Evolutionary conservation across 2,113 vertebrate genomes (phyloP).

Genomic region (Mobula birostris): DNA sequence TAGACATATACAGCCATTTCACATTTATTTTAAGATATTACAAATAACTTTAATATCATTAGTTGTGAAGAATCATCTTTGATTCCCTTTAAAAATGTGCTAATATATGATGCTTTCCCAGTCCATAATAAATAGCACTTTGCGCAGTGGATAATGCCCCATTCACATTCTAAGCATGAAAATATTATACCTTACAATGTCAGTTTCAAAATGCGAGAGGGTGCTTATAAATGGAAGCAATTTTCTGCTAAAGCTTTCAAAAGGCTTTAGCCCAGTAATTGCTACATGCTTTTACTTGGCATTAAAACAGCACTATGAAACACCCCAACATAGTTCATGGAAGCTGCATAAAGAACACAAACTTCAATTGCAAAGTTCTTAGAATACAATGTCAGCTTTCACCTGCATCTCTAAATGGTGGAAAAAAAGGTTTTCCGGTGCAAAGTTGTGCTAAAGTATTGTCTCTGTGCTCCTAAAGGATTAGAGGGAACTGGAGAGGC

Average conservation of each 20-base stretch:
- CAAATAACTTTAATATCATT: background rate
- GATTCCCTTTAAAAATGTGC: background rate
- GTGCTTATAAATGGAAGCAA: background rate
- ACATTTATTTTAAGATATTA: background rate
- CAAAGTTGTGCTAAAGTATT: too few relatives aligned
- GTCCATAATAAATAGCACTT: background rate
- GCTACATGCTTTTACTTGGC: too few relatives aligned
- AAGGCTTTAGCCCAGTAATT: background rate
- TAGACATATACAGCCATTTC: background rate
- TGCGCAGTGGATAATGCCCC: background rate
- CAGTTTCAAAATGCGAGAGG: background rate
- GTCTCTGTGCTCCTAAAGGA: too few relatives aligned
- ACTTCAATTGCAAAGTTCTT: too few relatives aligned
- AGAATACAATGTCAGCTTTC: too few relatives aligned
- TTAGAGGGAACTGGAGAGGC: too few relatives aligned
- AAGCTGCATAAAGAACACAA: too few relatives aligned
- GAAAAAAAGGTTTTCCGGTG: too few relatives aligned
- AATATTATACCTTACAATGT: background rate
- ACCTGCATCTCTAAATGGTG: too few relatives aligned
- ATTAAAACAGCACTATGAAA: too few relatives aligned
- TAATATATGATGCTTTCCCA: background rate
- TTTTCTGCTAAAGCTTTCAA: background rate
- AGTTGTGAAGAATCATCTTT: background rate
- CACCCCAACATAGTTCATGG: too few relatives aligned
- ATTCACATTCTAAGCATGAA: background rate